Percentiles rank a stretch among this genome's conserved stretches.
Evolutionary conservation across 2,888 invertebrate genomes (phyloP).

Genomic region (Plebejus argus): DNA sequence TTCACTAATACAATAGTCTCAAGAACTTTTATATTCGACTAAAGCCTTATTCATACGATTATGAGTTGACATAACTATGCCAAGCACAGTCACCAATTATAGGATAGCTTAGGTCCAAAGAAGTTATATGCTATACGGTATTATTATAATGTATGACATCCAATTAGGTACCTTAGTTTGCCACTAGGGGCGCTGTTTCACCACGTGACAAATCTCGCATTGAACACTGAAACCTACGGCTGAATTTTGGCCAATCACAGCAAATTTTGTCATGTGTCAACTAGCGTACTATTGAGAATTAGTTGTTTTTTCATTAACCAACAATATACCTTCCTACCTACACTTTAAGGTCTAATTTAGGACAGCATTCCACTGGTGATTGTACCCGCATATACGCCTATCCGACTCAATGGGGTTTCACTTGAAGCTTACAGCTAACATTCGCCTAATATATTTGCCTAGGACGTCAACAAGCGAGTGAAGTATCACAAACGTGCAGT

Average conservation of each 20-base stretch:
- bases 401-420: conserved; percentile 63
- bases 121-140: not conserved
- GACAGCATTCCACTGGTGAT: not conserved
- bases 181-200: no score
- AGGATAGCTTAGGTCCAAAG: not conserved
- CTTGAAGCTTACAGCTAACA: conserved; percentile 62
- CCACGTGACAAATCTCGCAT: no score
- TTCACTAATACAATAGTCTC: conserved; percentile 8
- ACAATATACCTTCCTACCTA: not conserved
- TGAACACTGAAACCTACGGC: not conserved
- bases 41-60: conserved; percentile 14
- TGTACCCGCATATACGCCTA: conserved; percentile 12
- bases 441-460: conserved; percentile 76
- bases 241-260: not conserved
- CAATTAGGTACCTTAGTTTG: no score
- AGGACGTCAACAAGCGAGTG: conserved; percentile 76
- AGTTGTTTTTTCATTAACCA: not conserved
- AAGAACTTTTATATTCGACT: not conserved
- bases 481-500: conserved; percentile 74
- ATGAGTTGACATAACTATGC: not conserved
- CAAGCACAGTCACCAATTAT: not conserved
- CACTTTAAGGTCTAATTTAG: not conserved
- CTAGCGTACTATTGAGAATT: not conserved
- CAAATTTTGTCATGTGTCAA: not conserved
- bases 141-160: no score